A percentile compares a stretch with the other conserved stretches of the same genome.
Evolutionary conservation across 2,888 invertebrate species (phyloP).

Genomic region (Ametastegia equiseti): DNA sequence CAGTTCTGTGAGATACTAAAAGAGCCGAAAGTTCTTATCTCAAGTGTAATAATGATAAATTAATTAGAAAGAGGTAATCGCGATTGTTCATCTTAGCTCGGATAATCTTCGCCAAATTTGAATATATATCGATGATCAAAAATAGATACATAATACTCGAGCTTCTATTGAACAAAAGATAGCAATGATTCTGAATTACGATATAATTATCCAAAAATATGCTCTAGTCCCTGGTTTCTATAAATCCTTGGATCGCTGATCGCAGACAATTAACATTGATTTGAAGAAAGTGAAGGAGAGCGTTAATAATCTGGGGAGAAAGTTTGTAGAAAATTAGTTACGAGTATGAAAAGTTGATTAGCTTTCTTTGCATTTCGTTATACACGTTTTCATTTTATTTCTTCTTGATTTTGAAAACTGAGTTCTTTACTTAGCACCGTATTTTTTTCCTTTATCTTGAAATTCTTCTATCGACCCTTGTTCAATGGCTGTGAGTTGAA

Average conservation of each 20-base stretch:
- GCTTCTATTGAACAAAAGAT: slow-evolving; percentile 2
- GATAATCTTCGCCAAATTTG: neutral
- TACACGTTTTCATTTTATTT: neutral
- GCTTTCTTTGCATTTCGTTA: neutral
- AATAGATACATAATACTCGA: neutral
- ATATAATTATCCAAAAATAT: neutral
- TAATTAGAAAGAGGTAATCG: neutral
- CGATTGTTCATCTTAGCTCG: neutral
- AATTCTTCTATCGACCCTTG: neutral
- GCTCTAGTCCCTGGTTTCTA: neutral
- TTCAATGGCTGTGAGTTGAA: neutral
- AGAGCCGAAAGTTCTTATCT: no score
- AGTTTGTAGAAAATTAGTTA: neutral
- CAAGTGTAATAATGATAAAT: neutral
- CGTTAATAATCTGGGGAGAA: neutral
- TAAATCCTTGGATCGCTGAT: neutral
- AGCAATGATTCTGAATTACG: neutral
- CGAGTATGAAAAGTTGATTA: neutral
- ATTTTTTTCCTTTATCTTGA: neutral
- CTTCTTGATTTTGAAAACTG: neutral
- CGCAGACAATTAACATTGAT: neutral
- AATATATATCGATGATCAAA: no score
- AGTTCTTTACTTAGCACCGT: neutral
- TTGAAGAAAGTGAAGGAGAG: neutral
- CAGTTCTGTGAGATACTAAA: no score